Evolutionary conservation across 2,888 invertebrate species (phyloP).

Genomic region (Eucera pruinosa): DNA sequence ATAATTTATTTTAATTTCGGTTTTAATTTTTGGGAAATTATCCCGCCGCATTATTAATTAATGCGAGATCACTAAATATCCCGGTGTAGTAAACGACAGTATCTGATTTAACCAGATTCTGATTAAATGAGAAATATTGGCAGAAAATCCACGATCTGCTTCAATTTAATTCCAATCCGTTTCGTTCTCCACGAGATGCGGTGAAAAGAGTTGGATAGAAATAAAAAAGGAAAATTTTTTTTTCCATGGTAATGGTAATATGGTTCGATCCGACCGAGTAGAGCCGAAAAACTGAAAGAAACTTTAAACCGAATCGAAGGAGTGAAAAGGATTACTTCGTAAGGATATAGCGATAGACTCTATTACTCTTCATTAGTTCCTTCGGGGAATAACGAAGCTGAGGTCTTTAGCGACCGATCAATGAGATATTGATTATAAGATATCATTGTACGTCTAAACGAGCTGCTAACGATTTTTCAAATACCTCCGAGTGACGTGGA

Average conservation of each 20-base stretch:
- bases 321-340: constrained; percentile 64
- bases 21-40: neutral
- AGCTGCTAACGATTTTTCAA: neutral
- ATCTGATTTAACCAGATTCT: neutral
- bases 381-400: constrained; percentile 22
- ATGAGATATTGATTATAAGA: constrained; percentile 35
- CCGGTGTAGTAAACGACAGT: neutral
- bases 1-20: too few relatives aligned
- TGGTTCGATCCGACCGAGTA: constrained; percentile 20
- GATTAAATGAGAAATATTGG: constrained; percentile 33
- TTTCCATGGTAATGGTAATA: constrained; percentile 23
- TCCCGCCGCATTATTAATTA: neutral
- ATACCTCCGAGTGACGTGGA: neutral
- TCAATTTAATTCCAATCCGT: constrained; percentile 31
- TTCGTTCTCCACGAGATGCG: neutral
- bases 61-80: neutral
- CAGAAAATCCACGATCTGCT: constrained; percentile 9
- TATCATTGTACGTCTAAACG: neutral
- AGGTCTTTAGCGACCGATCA: constrained; percentile 25
- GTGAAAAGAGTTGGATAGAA: constrained; percentile 5
- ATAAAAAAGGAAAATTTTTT: constrained; percentile 11
- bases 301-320: constrained; percentile 62
- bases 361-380: constrained; percentile 75
- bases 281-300: constrained; percentile 14
- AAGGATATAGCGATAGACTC: constrained; percentile 54